Evolutionary conservation across 2,113 vertebrate genomes (phyloP).

Genomic region (Nycticebus coucang): DNA sequence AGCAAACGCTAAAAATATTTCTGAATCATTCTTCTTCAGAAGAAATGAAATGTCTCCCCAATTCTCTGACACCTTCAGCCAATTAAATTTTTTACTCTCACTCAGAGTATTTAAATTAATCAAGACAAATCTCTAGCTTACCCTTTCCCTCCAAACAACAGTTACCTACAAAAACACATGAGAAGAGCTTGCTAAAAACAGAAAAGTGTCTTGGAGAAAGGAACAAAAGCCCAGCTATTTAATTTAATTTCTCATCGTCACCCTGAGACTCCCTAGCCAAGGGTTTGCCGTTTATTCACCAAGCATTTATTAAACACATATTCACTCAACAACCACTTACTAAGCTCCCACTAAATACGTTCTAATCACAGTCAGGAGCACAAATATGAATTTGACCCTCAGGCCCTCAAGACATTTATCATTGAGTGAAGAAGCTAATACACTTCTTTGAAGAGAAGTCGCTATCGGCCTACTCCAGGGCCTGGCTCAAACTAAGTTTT

Average conservation of each 20-base stretch:
- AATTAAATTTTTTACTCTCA: constrained; percentile 63
- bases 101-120: constrained; percentile 66
- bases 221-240: not conserved
- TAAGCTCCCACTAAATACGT: not conserved
- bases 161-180: constrained; percentile 46
- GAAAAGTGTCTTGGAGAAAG: not conserved
- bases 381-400: not conserved
- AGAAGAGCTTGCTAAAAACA: not conserved
- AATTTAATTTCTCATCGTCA: not conserved
- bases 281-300: not conserved
- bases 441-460: not conserved
- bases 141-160: constrained; percentile 5
- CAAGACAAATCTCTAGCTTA: constrained; percentile 45
- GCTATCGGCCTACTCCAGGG: not conserved
- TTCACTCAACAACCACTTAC: not conserved
- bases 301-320: constrained; percentile 33
- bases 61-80: constrained; percentile 52
- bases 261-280: not conserved
- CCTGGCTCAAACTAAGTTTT: constrained; percentile 3
- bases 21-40: constrained; percentile 55
- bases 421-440: not conserved
- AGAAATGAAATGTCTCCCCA: not conserved
- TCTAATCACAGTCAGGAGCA: not conserved
- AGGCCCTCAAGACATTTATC: not conserved
- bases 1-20: constrained; percentile 61